phyloP scores from a whole-genome alignment of 1,140 invertebrate species.

The Acromyrmex charruanus region DNA sequence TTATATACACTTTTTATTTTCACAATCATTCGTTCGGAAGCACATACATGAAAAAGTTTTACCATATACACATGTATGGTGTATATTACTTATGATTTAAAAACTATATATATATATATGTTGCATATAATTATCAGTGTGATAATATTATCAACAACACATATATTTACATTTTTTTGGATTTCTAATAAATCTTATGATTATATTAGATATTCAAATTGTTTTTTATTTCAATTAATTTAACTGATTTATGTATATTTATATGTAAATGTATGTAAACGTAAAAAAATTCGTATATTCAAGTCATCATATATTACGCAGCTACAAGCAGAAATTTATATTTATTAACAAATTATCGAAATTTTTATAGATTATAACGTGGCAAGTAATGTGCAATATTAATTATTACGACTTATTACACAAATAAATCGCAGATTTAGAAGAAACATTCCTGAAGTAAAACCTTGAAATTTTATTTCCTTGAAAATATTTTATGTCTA shows the following conservation, averaged over 20 bases:
- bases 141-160: conserved; percentile 4
- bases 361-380: conserved; percentile 41
- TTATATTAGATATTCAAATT: background rate
- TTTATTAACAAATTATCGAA: conserved; percentile 1
- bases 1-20: conserved; percentile 10
- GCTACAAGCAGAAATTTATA: conserved; percentile 12
- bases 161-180: background rate
- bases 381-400: conserved; percentile 35
- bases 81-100: background rate
- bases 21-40: conserved; percentile 58
- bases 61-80: conserved; percentile 50
- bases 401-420: conserved; percentile 28
- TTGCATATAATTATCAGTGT: background rate
- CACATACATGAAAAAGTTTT: conserved; percentile 70
- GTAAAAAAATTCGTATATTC: background rate
- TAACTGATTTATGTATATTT: conserved; percentile 31
- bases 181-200: background rate
- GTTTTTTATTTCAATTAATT: background rate
- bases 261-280: background rate
- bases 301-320: background rate
- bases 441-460: background rate
- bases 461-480: background rate
- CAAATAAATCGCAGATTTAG: background rate
- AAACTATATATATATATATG: conserved; percentile 24
- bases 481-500: background rate